Conservation (phyloP, 2,888 invertebrate genomes). For the Chrysolina oricalcia region DNA sequence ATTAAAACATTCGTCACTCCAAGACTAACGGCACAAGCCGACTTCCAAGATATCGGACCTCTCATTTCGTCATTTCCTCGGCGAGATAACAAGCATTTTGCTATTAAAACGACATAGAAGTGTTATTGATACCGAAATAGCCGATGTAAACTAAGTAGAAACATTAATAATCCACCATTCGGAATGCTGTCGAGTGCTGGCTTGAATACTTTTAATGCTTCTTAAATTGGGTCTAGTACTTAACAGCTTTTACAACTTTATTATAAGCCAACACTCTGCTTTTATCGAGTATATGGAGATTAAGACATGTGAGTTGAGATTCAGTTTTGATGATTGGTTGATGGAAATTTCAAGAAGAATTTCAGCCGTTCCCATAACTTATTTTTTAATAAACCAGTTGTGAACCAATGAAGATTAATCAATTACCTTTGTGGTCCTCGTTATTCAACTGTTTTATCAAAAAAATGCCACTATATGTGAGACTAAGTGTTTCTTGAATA, state of each 20-base stretch:
- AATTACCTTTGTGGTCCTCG: not conserved
- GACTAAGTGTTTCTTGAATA: no score
- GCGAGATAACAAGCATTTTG: slow-evolving; percentile 1
- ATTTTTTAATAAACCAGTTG: not conserved
- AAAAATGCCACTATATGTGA: no score
- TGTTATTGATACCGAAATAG: slow-evolving; percentile 45
- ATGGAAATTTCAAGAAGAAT: not conserved
- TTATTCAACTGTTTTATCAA: not conserved
- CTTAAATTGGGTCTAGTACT: slow-evolving; percentile 47
- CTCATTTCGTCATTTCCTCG: not conserved
- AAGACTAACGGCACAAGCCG: not conserved
- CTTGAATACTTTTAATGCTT: slow-evolving; percentile 42
- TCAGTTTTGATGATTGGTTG: slow-evolving; percentile 26
- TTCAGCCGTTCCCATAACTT: not conserved
- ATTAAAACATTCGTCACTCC: slow-evolving; percentile 6
- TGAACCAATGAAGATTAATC: slow-evolving; percentile 2
- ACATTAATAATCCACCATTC: slow-evolving; percentile 47
- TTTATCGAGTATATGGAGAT: slow-evolving; percentile 34
- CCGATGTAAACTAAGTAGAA: slow-evolving; percentile 42
- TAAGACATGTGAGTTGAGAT: slow-evolving; percentile 20
- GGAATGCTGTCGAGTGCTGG: slow-evolving; percentile 42
- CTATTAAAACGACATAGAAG: slow-evolving; percentile 34
- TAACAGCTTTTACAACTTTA: slow-evolving; percentile 48
- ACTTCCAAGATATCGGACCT: not conserved
- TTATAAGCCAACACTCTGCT: slow-evolving; percentile 41